phyloP scores from a whole-genome alignment of 2,113 vertebrate species.

The Brienomyrus longianalis region DNA sequence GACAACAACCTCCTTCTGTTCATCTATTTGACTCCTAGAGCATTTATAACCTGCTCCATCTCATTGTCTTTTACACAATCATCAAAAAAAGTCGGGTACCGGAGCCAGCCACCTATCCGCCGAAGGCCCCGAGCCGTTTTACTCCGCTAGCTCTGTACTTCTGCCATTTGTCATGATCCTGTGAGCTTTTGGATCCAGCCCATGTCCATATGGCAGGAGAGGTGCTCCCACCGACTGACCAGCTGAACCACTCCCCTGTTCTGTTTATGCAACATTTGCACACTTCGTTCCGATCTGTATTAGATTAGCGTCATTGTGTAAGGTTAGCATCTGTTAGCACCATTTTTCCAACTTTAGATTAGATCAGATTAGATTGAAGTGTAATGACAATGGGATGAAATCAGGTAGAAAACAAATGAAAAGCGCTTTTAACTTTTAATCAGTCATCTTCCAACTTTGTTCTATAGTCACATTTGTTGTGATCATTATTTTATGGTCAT shows the following conservation, averaged over 20 bases:
- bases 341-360: neutral
- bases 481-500: neutral
- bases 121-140: neutral
- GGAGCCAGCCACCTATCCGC: neutral
- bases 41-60: neutral
- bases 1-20: neutral
- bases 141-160: neutral
- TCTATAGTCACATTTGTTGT: neutral
- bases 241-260: neutral
- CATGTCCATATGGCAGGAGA: neutral
- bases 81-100: neutral
- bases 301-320: neutral
- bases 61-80: neutral
- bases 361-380: neutral
- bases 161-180: constrained; percentile 9
- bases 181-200: neutral
- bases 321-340: neutral
- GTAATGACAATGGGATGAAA: neutral
- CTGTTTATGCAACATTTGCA: neutral
- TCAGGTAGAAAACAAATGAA: neutral
- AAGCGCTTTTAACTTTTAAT: neutral
- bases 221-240: neutral
- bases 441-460: neutral
- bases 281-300: neutral
- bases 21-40: neutral